Percentiles rank a stretch among this genome's conserved stretches.
These are phyloP conservation scores for Galagoides demidoff DNA, from an alignment of 2,797 vertebrate species.

Conservation along the genomic window DNA sequence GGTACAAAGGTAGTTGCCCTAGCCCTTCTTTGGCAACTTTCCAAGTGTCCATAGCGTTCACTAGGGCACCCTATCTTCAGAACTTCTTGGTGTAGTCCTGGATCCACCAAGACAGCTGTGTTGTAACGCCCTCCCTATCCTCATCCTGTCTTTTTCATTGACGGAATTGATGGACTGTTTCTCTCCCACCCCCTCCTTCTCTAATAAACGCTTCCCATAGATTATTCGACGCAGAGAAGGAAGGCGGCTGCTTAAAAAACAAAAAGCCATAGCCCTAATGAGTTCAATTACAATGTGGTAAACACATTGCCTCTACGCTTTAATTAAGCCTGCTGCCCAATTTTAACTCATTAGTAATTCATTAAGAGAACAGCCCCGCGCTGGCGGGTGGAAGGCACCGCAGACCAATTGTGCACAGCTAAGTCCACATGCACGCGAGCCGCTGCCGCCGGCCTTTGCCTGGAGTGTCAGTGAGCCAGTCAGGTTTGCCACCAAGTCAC, in stretches of 20 bases:
- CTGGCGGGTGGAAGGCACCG: slow-evolving; percentile 80
- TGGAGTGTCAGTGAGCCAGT: neutral
- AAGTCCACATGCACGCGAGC: neutral
- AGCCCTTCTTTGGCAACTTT: neutral
- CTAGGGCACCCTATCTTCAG: neutral
- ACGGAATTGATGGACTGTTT: slow-evolving; percentile 76
- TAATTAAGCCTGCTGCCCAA: slow-evolving; percentile 92
- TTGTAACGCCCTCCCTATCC: neutral
- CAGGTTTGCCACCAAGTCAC: neutral
- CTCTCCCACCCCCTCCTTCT: slow-evolving; percentile 56
- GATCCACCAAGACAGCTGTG: neutral
- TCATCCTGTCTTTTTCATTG: slow-evolving; percentile 66
- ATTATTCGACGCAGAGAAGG: slow-evolving; percentile 77
- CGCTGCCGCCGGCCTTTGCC: neutral
- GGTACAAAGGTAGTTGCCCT: neutral
- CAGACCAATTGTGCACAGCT: slow-evolving; percentile 56
- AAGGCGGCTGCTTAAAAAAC: slow-evolving; percentile 86
- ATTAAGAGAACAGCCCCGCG: slow-evolving; percentile 90
- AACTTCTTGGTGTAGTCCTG: neutral
- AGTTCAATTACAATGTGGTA: slow-evolving; percentile 93
- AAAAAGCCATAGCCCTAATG: slow-evolving; percentile 89
- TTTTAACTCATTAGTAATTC: slow-evolving; percentile 93
- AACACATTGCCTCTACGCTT: slow-evolving; percentile 91
- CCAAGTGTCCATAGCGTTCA: neutral
- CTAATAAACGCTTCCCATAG: slow-evolving; percentile 78